phyloP scores from a whole-genome alignment of 2,797 vertebrate genomes.

The Myotis findleyi region DNA sequence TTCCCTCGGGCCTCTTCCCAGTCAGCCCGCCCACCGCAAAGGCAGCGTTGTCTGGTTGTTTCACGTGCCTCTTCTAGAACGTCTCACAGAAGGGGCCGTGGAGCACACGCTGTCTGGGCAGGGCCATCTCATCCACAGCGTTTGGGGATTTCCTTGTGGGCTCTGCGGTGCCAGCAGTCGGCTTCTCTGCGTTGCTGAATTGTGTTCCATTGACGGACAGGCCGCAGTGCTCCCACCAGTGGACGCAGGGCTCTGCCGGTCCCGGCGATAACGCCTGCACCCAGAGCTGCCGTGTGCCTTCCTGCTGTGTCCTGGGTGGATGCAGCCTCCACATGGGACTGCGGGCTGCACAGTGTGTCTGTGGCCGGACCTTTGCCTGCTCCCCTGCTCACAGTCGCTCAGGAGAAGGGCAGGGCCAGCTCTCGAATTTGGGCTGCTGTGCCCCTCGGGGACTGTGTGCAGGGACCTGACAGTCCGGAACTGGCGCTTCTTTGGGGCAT shows the following conservation, averaged over 20 bases:
- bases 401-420: background rate
- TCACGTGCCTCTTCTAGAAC: background rate
- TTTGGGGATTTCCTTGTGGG: background rate
- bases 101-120: background rate
- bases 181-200: background rate
- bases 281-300: background rate
- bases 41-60: background rate
- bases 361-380: rapidly evolving
- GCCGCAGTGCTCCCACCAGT: background rate
- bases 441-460: rapidly evolving
- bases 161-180: background rate
- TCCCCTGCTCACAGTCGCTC: background rate
- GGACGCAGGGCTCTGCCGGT: background rate
- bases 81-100: background rate
- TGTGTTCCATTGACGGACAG: background rate
- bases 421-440: background rate
- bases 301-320: too few species aligned
- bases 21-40: background rate
- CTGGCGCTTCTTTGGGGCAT: too few species aligned
- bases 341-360: rapidly evolving
- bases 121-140: rapidly evolving
- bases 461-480: rapidly evolving
- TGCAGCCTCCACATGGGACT: too few species aligned
- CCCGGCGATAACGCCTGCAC: too few species aligned
- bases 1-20: background rate